Conservation (phyloP, 1,140 invertebrate genomes). For the Saccostrea cuccullata region DNA sequence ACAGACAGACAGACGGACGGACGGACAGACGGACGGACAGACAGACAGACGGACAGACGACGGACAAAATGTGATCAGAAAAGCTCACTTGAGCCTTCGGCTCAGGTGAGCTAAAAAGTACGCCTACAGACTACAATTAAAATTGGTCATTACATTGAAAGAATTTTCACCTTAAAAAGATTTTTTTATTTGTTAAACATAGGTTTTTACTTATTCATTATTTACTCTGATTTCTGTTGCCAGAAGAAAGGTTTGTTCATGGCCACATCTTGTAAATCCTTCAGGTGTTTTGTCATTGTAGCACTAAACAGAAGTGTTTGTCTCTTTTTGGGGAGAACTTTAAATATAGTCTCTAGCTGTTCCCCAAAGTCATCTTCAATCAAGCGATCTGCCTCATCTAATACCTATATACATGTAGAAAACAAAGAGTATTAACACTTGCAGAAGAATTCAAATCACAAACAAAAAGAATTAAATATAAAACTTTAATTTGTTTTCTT, state of each 20-base stretch:
- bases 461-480: neutral
- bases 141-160: too few relatives aligned
- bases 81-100: too few relatives aligned
- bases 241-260: constrained; percentile 77
- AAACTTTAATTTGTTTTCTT: neutral
- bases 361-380: constrained; percentile 79
- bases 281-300: constrained; percentile 76
- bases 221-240: constrained; percentile 72
- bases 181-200: too few relatives aligned
- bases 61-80: too few relatives aligned
- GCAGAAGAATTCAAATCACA: too few relatives aligned
- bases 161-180: too few relatives aligned
- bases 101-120: too few relatives aligned
- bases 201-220: too few relatives aligned
- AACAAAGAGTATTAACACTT: neutral
- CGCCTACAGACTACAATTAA: too few relatives aligned
- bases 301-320: constrained; percentile 79
- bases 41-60: too few relatives aligned
- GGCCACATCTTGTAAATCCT: constrained; percentile 72
- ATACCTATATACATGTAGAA: neutral
- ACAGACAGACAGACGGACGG: too few relatives aligned
- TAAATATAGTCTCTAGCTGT: constrained; percentile 77
- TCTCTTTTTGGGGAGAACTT: constrained; percentile 75
- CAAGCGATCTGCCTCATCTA: constrained; percentile 76
- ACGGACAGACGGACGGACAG: too few relatives aligned